Percentiles rank a stretch among this genome's conserved stretches.
Conservation (phyloP, 2,113 vertebrate genomes). For the Oryzias celebensis region DNA sequence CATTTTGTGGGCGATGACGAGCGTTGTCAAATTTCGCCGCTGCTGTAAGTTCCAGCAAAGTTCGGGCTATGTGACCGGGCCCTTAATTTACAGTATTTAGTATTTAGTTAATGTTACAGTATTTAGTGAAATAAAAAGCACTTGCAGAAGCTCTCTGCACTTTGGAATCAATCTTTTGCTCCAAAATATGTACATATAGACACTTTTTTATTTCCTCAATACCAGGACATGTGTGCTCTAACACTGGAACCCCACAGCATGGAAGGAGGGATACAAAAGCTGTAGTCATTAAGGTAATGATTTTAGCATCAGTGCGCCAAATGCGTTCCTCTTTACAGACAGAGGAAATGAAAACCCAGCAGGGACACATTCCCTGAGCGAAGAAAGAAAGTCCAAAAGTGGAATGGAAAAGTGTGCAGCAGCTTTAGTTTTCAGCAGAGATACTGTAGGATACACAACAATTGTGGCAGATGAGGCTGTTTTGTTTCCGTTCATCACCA, state of each 20-base stretch:
- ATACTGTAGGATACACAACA: too few relatives aligned
- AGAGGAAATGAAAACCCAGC: conserved; percentile 69
- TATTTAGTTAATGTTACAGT: too few relatives aligned
- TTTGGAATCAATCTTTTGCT: conserved; percentile 26
- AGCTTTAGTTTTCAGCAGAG: conserved; percentile 15
- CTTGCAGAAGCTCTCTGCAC: conserved; percentile 15
- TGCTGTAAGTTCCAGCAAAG: too few relatives aligned
- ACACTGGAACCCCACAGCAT: conserved; percentile 42
- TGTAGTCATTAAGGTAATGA: conserved; percentile 70
- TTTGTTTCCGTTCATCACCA: too few relatives aligned
- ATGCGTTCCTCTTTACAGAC: conserved; percentile 60
- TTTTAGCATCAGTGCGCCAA: conserved; percentile 63
- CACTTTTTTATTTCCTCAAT: conserved; percentile 24
- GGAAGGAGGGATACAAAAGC: conserved; percentile 54
- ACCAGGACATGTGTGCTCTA: conserved; percentile 24
- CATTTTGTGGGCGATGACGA: too few relatives aligned
- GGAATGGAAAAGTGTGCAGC: conserved; percentile 30
- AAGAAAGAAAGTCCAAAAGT: conserved; percentile 44
- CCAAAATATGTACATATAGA: conserved; percentile 10
- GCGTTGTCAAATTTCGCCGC: too few relatives aligned
- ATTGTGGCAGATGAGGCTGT: too few relatives aligned
- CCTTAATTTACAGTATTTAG: too few relatives aligned
- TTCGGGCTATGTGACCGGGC: too few relatives aligned
- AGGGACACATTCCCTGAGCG: conserved; percentile 55
- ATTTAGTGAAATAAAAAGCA: too few relatives aligned